These are phyloP conservation scores for Peromyscus californicus DNA, from an alignment of 2,113 vertebrate species.

Conservation along the genomic window DNA sequence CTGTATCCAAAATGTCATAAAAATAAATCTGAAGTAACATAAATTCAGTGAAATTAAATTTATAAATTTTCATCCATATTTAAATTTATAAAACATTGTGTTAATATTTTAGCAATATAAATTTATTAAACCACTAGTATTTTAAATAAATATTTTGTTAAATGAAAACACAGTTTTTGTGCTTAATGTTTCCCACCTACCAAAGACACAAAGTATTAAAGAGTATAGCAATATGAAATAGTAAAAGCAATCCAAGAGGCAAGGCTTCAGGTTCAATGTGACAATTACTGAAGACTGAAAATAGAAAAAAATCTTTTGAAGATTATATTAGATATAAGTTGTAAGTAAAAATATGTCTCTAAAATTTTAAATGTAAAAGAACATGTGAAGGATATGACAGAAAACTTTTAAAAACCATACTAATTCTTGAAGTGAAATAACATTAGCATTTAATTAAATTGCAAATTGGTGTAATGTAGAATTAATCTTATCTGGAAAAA, in stretches of 20 bases:
- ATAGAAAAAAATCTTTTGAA: not conserved
- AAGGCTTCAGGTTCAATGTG: not conserved
- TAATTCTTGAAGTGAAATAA: not conserved
- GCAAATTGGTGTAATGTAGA: not conserved
- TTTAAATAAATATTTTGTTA: too few relatives aligned
- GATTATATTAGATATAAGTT: not conserved
- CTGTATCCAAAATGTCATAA: not conserved
- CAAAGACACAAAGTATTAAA: not conserved
- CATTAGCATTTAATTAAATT: slow-evolving; percentile 51
- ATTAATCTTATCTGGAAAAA: slow-evolving; percentile 29
- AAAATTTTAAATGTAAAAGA: slow-evolving; percentile 27
- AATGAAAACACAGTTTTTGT: not conserved
- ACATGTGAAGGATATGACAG: not conserved
- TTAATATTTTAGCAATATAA: not conserved
- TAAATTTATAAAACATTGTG: not conserved
- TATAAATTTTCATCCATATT: not conserved
- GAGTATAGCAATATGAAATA: not conserved
- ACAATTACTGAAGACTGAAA: not conserved
- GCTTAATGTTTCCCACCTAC: not conserved
- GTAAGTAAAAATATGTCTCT: not conserved
- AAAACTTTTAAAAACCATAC: not conserved
- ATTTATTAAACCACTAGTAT: not conserved
- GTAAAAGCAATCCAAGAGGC: not conserved
- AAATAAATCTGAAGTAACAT: not conserved
- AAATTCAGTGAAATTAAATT: not conserved